Base-by-base conservation (phyloP, 1,140 invertebrate genomes). In the Solenopsis fugax region DNA sequence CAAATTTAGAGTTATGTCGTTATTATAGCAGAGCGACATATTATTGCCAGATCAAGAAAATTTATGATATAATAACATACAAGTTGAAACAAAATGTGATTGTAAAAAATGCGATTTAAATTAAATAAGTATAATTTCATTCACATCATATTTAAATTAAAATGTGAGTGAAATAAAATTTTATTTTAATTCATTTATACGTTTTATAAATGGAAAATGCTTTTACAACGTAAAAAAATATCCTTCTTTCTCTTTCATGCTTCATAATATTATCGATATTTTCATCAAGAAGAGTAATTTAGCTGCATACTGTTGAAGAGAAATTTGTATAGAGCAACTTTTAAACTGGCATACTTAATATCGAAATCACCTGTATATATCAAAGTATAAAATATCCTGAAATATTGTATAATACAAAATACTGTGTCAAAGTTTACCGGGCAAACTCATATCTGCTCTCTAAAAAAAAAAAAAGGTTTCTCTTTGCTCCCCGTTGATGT, bases 381-480 rank as follows among this genome's bases (percentile, higher is more conserved):
- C 18, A 18, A 34, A 24, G 4, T 16, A 41, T 58, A 24, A 29
- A 45, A 45, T 64, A 75, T 41, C 9, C 37, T 45, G 2, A 58
- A 76, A 76, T n/a, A 34, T 78, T 7, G 37, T 21, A 21, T 16
- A 13, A 29, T 41, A 13, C 24, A 18, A 34, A 58, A 52, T 37
- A 69, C n/a, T 37, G 21, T 54, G 21, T 81, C 34, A 71, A 81
- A 81, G 45, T 60, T 81, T 54, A n/a, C 34, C 13, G n/a, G 13
- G 37, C 41, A 18, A 34, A 37, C 41, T 78, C 24, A 29, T 64
- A 34, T 45, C 24, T 34, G 21, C n/a, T 56, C 9, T n/a, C n/a
- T 41, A n/a, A 21, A 13, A 73, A 72, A 72, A 18, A 69, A 72
- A 72, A 21, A 73, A 50, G 18, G n/a, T 84, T 75, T 84, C 69